These are phyloP conservation scores for Poeciliopsis presidionis DNA, from an alignment of 2,797 vertebrate species.

Conservation along the genomic window DNA sequence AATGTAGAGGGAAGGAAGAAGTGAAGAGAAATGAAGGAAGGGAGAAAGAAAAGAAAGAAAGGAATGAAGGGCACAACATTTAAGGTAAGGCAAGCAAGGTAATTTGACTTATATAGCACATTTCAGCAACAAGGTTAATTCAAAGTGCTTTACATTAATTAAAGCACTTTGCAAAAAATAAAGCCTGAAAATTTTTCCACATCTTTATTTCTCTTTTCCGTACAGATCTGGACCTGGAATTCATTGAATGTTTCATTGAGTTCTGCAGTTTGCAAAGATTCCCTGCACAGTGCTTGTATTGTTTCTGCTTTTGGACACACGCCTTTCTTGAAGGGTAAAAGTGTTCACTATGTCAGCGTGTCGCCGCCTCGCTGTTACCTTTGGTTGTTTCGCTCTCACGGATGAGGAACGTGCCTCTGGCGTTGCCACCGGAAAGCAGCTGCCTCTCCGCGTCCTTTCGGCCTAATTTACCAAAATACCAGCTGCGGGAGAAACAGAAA, in stretches of 20 bases:
- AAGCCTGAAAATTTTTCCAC: background rate
- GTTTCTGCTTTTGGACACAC: conserved; percentile 20
- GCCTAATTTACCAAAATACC: conserved; percentile 99
- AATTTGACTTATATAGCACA: background rate
- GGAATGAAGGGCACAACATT: background rate
- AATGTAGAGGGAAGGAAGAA: background rate
- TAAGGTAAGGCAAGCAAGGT: background rate
- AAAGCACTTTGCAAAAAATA: too few relatives aligned
- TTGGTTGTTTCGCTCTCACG: conserved; percentile 99
- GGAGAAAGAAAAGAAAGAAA: background rate
- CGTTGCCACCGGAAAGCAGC: conserved; percentile 95
- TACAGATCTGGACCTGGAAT: background rate
- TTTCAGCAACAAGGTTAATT: too few relatives aligned
- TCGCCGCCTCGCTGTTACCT: conserved; percentile 81
- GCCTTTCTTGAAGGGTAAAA: conserved; percentile 24
- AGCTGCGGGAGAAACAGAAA: conserved; percentile 78
- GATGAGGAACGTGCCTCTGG: conserved; percentile 98
- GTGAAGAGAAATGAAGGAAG: background rate
- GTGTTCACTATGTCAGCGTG: conserved; percentile 5
- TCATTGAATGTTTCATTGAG: background rate
- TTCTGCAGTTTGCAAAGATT: background rate
- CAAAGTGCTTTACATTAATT: too few relatives aligned
- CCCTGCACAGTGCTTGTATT: background rate
- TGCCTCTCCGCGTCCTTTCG: conserved; percentile 98
- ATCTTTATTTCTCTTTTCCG: background rate